phyloP scores from a whole-genome alignment of 2,888 invertebrate genomes.

The Dryomyza anilis region DNA sequence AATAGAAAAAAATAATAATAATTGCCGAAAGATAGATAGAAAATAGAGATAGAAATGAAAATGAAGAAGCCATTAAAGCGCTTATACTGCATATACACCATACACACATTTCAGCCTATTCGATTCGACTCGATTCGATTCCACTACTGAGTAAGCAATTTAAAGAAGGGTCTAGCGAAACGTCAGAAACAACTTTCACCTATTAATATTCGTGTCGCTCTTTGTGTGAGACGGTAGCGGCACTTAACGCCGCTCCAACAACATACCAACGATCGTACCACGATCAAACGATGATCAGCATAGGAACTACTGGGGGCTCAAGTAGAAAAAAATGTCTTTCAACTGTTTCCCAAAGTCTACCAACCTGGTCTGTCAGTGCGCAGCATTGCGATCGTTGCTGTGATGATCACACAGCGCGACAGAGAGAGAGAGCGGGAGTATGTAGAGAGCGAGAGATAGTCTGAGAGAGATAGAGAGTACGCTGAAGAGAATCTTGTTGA shows the following conservation, averaged over 20 bases:
- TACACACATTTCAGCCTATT: background rate
- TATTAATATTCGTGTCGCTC: constrained; percentile 58
- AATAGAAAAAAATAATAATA: too few relatives aligned
- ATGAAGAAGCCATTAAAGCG: constrained; percentile 5
- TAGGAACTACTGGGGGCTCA: background rate
- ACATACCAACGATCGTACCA: background rate
- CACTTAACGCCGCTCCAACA: background rate
- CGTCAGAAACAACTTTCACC: constrained; percentile 54
- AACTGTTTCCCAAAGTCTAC: too few relatives aligned
- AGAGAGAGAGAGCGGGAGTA: constrained; percentile 11
- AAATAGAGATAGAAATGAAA: too few relatives aligned
- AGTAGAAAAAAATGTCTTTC: background rate
- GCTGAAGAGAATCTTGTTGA: background rate
- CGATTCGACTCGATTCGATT: background rate
- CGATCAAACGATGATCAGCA: background rate
- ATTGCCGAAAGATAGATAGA: too few relatives aligned
- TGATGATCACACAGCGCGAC: background rate
- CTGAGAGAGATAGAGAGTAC: constrained; percentile 27
- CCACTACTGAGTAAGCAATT: constrained; percentile 9
- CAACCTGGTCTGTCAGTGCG: background rate
- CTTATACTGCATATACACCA: constrained; percentile 24
- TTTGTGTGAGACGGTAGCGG: constrained; percentile 14
- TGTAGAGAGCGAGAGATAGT: constrained; percentile 4
- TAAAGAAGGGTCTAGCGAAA: constrained; percentile 23
- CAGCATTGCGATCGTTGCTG: too few relatives aligned